Conservation (phyloP, 1,140 invertebrate species). For the Dolichoris vasculosae region DNA sequence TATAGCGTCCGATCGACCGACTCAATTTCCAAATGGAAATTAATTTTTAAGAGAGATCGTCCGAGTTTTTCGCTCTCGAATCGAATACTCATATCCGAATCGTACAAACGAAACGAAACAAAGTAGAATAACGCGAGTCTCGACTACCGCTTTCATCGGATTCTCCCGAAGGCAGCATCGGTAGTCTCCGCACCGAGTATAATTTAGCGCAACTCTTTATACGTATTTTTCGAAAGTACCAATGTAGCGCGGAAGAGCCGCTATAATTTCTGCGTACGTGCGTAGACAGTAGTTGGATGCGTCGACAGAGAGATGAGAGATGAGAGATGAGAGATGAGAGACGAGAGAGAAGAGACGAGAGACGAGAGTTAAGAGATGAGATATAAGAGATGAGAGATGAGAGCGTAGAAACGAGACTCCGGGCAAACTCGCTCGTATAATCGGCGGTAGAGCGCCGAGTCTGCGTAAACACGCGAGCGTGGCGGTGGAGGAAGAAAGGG, state of each 20-base stretch:
- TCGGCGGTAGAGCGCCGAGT: slow-evolving; percentile 18
- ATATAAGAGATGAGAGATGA: background rate
- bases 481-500: slow-evolving; percentile 51
- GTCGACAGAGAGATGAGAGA: slow-evolving; percentile 20
- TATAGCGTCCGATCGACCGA: too few relatives aligned
- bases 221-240: background rate
- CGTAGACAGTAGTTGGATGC: slow-evolving; percentile 7
- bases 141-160: too few relatives aligned
- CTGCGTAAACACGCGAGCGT: slow-evolving; percentile 25
- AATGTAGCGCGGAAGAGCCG: too few relatives aligned
- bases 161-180: background rate
- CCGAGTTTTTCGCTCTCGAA: background rate
- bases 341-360: background rate
- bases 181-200: background rate
- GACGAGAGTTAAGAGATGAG: background rate
- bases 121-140: too few relatives aligned
- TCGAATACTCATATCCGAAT: too few relatives aligned
- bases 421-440: slow-evolving; percentile 23
- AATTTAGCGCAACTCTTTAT: background rate
- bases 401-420: background rate
- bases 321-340: background rate
- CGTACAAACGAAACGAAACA: too few relatives aligned
- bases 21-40: background rate
- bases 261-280: slow-evolving; percentile 6
- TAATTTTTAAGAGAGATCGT: background rate